Evolutionary conservation across 2,888 invertebrate genomes (phyloP).

Genomic region (Villa cingulata): DNA sequence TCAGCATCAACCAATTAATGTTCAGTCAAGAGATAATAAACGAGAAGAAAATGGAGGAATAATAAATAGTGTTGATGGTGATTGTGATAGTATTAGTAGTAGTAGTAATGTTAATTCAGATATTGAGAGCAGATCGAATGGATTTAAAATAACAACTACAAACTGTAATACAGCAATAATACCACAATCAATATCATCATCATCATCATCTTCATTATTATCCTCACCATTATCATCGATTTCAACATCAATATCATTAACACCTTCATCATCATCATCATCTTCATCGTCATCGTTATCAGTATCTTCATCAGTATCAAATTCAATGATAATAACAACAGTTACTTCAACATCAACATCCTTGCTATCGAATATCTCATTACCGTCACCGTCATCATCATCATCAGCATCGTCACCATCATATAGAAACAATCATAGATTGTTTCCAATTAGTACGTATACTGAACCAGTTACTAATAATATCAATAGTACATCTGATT

Average conservation of each 20-base stretch:
- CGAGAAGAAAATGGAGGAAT: background rate
- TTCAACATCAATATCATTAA: conserved; percentile 9
- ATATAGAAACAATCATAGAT: conserved; percentile 38
- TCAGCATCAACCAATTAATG: background rate
- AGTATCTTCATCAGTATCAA: background rate
- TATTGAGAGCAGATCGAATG: too few relatives aligned
- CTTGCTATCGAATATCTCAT: conserved; percentile 13
- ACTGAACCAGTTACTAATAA: conserved; percentile 40
- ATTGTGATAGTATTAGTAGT: background rate
- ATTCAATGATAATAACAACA: conserved; percentile 1
- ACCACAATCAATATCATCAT: conserved; percentile 5
- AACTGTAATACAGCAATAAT: background rate
- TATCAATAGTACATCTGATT: conserved; percentile 26
- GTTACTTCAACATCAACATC: conserved; percentile 18
- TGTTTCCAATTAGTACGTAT: conserved; percentile 58
- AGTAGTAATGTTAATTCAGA: background rate
- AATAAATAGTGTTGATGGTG: background rate
- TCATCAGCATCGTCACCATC: conserved; percentile 16
- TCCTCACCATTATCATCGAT: conserved; percentile 3
- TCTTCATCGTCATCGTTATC: conserved; percentile 7
- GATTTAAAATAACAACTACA: too few relatives aligned
- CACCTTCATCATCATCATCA: conserved; percentile 9
- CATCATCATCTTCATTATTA: conserved; percentile 10
- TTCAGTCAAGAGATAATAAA: background rate
- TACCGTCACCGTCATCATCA: conserved; percentile 11